Evolutionary conservation across 2,888 invertebrate genomes (phyloP).

Genomic region (Trichacis sp.): DNA sequence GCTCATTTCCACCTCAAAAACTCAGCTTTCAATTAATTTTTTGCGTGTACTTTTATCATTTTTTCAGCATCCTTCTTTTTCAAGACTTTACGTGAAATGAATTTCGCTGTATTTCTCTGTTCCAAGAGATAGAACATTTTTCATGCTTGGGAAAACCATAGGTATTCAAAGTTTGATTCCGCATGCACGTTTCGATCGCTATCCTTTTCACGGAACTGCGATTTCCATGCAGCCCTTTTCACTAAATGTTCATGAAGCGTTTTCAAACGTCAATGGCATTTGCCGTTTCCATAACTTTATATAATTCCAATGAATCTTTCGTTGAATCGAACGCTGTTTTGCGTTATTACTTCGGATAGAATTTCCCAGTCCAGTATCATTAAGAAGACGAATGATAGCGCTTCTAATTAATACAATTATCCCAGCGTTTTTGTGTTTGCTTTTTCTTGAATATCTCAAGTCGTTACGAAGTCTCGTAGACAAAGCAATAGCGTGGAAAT

Average conservation of each 20-base stretch:
- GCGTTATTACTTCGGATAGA: no score
- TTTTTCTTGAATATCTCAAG: slow-evolving; percentile 4
- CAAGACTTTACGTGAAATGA: no score
- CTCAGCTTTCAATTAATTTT: no score
- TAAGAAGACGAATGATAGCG: no score
- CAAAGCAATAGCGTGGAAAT: neutral
- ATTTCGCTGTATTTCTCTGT: neutral
- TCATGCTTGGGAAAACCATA: neutral
- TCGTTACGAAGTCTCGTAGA: neutral
- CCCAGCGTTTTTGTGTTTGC: neutral
- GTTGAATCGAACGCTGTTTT: no score
- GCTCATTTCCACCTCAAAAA: no score
- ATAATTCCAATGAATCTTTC: no score
- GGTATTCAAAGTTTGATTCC: neutral
- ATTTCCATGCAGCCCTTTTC: neutral
- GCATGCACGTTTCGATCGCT: neutral
- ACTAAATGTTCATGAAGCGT: neutral
- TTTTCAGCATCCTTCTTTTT: no score
- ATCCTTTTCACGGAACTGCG: neutral
- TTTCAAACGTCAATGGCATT: neutral
- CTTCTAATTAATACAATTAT: slow-evolving; percentile 1
- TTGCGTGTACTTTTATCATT: no score
- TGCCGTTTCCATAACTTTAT: neutral
- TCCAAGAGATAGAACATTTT: slow-evolving; percentile 20
- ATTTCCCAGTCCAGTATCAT: no score